Evolutionary conservation across 1,140 invertebrate genomes (phyloP), one percentile per base, ranked within the genome.

Genomic region (Paracyclopina nana): DNA sequence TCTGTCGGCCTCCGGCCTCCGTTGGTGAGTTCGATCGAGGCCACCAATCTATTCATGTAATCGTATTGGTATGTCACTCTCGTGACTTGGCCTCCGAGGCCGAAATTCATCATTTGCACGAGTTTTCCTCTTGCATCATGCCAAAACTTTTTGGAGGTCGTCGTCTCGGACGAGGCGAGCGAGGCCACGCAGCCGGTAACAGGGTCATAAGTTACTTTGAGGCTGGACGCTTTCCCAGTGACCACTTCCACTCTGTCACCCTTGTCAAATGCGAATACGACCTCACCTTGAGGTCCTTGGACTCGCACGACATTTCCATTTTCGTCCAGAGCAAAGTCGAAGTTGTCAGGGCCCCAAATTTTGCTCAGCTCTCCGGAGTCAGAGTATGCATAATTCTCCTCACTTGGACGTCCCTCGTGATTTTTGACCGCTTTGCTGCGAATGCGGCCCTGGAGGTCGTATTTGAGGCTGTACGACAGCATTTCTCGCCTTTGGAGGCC

Each of bases 271-370:
- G 81, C 79, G 4, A 91, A 67, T 14, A 79, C 78, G 3, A 80
- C 78, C 57, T 87, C 84, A 52, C 84, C 80, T 0, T 76, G 75
- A 55, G 82, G 75, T 56, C 88, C 82, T 1, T 83, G 80, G 6
- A 90, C 75, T 4, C 79, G 82, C 38, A 88, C 78, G 1, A 86
- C 75, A 61, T 95, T 95, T 25, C 87, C 86, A 62, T 94, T 94
- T 58, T 88, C 84, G 66, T 95, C 88, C 61, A 90, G 92, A 0
- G 80, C 73, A 62, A 87, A 95, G 56, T 87, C 85, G 85, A 85
- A 94, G 30, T 63, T 63, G 56, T 84, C 82, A 57, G 78, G 77
- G 0, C 79, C 82, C 14, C 77, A 69, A 0, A 90, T 78, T 63
- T 88, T 82, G 46, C 84, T 68, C 0, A 90, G 73, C 60, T 87